A percentile compares a stretch with the other conserved stretches of the same genome.
phyloP scores from a whole-genome alignment of 1,140 invertebrate species.

The Caerostris extrusa region DNA sequence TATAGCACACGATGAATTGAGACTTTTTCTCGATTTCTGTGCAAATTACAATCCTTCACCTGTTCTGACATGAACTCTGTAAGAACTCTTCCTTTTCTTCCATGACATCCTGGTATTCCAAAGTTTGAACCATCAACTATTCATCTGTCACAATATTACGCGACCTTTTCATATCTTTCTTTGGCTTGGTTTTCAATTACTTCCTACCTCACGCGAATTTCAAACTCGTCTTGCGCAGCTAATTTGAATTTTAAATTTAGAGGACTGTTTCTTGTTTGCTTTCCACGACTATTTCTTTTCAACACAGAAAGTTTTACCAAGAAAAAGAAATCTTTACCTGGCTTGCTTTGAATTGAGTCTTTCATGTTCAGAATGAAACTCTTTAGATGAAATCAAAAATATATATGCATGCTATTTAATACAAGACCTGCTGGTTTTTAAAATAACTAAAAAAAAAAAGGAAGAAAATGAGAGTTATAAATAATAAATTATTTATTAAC shows the following conservation, averaged over 20 bases:
- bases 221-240: neutral
- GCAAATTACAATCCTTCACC: neutral
- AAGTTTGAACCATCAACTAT: neutral
- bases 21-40: neutral
- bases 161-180: conserved; percentile 1
- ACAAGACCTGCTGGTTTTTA: too few species aligned
- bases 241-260: conserved; percentile 3
- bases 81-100: neutral
- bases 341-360: neutral
- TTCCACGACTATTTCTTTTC: neutral
- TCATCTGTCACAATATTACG: neutral
- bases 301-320: neutral
- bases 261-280: neutral
- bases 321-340: neutral
- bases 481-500: too few species aligned
- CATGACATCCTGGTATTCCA: neutral
- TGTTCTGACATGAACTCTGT: neutral
- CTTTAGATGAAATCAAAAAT: too few species aligned
- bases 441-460: too few species aligned
- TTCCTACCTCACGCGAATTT: neutral
- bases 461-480: too few species aligned
- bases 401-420: too few species aligned
- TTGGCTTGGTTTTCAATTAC: neutral
- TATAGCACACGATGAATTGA: too few species aligned
- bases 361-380: too few species aligned